phyloP scores from a whole-genome alignment of 2,113 vertebrate species.

The Sakesphorus luctuosus region DNA sequence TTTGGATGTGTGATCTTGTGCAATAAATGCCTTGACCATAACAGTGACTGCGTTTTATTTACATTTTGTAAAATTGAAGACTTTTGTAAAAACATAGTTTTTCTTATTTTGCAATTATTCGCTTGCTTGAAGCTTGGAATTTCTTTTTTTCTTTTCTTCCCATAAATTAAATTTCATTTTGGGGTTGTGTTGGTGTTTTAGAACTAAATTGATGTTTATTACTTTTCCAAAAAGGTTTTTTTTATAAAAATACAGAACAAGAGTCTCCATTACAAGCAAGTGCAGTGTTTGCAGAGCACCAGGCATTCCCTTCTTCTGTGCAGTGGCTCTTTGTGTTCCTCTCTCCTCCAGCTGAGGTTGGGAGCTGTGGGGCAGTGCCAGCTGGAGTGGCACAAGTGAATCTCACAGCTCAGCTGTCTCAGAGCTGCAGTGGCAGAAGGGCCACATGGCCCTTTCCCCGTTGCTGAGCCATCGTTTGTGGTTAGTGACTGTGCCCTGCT shows the following conservation, averaged over 20 bases:
- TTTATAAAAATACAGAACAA: neutral
- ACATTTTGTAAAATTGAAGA: neutral
- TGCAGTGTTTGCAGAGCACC: neutral
- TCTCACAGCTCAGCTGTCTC: constrained; percentile 50
- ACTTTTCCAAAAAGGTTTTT: neutral
- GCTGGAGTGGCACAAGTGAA: constrained; percentile 50
- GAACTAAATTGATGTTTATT: neutral
- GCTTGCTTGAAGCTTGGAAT: neutral
- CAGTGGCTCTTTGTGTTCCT: neutral
- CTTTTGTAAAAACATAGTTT: neutral
- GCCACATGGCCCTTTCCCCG: constrained; percentile 39
- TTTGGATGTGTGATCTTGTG: neutral
- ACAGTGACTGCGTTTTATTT: neutral
- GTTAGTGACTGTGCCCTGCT: constrained; percentile 37
- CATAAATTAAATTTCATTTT: neutral
- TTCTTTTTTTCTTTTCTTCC: neutral
- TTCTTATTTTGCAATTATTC: neutral
- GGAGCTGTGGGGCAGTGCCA: constrained; percentile 32
- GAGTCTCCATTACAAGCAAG: neutral
- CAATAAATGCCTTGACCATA: neutral
- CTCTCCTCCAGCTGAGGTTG: neutral
- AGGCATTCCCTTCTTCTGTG: neutral
- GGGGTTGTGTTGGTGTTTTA: neutral
- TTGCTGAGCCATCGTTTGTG: neutral
- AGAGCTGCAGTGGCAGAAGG: constrained; percentile 7